Percentiles rank a stretch among this genome's conserved stretches.
Evolutionary conservation across 2,113 vertebrate genomes (phyloP).

Genomic region (Lagopus leucura): DNA sequence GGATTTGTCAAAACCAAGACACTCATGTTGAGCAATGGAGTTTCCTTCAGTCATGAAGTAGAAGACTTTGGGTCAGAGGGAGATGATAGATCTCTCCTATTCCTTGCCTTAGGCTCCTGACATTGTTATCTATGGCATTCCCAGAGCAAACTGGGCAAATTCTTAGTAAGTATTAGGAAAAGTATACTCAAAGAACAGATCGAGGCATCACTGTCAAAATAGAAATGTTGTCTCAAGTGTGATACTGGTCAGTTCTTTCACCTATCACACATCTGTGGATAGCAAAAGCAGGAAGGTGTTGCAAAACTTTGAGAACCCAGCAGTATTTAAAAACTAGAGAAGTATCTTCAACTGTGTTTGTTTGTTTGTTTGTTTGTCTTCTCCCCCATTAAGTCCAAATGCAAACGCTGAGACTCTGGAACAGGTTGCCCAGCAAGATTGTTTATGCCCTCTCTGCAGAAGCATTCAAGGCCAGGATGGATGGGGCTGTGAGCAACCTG

Average conservation of each 20-base stretch:
- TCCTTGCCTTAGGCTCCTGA: not conserved
- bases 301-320: not conserved
- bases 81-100: not conserved
- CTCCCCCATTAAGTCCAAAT: not conserved
- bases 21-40: not conserved
- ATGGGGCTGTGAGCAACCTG: too few species aligned
- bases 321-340: not conserved
- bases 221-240: not conserved
- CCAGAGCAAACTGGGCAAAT: not conserved
- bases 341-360: not conserved
- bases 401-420: not conserved
- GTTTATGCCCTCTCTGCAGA: too few species aligned
- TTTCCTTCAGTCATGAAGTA: not conserved
- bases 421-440: too few species aligned
- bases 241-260: not conserved
- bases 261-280: not conserved
- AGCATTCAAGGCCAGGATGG: too few species aligned
- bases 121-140: accelerated
- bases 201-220: not conserved
- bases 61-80: not conserved
- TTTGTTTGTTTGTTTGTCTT: not conserved
- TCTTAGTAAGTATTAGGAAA: not conserved
- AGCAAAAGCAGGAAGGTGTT: not conserved
- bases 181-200: not conserved
- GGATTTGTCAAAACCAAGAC: constrained; percentile 6